phyloP scores from a whole-genome alignment of 2,888 invertebrate genomes.

The Tolmerus cingulatus region DNA sequence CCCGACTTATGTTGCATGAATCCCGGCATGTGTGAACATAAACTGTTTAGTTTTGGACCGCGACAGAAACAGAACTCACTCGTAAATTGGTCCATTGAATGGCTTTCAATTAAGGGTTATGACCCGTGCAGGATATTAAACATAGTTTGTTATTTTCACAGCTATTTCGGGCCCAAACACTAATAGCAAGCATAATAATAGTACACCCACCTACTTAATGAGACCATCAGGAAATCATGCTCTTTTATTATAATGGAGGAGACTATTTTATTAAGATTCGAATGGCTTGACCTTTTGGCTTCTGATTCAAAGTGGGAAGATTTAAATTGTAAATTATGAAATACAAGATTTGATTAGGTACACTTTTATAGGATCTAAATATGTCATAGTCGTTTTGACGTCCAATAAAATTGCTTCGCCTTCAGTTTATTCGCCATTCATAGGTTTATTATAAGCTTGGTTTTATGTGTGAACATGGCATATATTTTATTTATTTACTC shows the following conservation, averaged over 20 bases:
- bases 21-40: background rate
- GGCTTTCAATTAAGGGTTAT: background rate
- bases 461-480: no score
- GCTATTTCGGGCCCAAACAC: background rate
- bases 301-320: background rate
- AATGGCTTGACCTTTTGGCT: background rate
- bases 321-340: background rate
- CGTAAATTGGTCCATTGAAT: background rate
- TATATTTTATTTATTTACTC: no score
- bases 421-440: background rate
- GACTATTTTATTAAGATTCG: background rate
- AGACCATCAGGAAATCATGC: background rate
- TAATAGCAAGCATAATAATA: background rate
- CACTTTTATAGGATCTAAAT: background rate
- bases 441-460: background rate
- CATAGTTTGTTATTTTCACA: background rate
- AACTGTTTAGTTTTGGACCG: background rate
- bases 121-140: background rate
- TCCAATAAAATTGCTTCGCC: background rate
- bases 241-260: background rate
- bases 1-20: background rate
- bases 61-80: background rate
- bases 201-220: background rate
- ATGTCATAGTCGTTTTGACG: background rate
- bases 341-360: background rate